These are phyloP conservation scores for Petaurus breviceps DNA, from an alignment of 2,113 vertebrate species.

Conservation along the genomic window DNA sequence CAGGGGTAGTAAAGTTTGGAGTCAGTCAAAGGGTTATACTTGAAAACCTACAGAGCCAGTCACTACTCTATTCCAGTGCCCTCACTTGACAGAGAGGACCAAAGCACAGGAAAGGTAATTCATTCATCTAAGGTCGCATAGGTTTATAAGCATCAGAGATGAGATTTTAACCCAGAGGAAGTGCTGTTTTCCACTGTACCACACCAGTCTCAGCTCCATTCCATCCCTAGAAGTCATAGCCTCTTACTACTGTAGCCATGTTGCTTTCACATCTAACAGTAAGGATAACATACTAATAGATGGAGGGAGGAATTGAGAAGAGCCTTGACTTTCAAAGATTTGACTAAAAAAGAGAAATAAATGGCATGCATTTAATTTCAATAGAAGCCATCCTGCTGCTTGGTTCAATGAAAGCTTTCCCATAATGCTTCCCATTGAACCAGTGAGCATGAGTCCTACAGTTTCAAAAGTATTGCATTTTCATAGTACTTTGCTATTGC, in stretches of 20 bases:
- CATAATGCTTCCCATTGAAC: constrained; percentile 24
- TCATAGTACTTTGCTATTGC: constrained; percentile 15
- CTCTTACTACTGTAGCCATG: not conserved
- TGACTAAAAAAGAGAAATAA: not conserved
- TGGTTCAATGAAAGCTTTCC: not conserved
- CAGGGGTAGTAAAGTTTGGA: not conserved
- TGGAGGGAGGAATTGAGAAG: not conserved
- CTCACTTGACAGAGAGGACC: not conserved
- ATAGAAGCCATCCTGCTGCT: not conserved
- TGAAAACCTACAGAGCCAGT: no score
- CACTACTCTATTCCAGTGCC: not conserved
- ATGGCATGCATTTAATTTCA: not conserved
- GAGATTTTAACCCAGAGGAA: not conserved
- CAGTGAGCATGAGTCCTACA: constrained; percentile 29
- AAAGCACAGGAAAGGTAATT: not conserved
- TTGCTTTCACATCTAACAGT: not conserved
- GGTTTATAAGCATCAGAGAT: not conserved
- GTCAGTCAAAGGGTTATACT: no score
- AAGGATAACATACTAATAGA: not conserved
- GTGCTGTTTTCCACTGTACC: not conserved
- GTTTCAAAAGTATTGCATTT: not conserved
- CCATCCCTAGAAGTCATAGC: not conserved
- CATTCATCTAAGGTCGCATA: not conserved
- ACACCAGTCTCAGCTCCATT: not conserved
- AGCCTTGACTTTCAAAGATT: not conserved